phyloP scores from a whole-genome alignment of 2,888 invertebrate species.

The Dryadula phaetusa region DNA sequence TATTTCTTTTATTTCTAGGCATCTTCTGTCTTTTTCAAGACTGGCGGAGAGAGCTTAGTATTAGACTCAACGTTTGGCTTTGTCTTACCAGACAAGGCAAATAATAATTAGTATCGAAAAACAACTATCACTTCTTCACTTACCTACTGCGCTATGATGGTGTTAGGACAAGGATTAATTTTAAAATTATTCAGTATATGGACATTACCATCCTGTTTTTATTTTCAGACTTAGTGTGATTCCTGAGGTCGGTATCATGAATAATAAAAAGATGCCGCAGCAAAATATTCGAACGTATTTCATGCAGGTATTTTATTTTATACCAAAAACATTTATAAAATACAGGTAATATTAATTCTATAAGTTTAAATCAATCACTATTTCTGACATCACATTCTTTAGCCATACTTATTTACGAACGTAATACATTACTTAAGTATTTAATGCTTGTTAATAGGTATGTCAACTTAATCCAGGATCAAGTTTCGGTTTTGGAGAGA shows the following conservation, averaged over 20 bases:
- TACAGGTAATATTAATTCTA: no score
- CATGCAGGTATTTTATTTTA: conserved; percentile 64
- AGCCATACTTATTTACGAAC: not conserved
- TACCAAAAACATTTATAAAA: no score
- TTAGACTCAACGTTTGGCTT: not conserved
- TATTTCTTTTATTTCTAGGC: not conserved
- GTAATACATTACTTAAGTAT: not conserved
- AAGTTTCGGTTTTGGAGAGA: conserved; percentile 89
- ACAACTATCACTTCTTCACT: no score
- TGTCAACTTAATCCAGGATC: conserved; percentile 84
- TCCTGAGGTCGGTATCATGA: conserved; percentile 44
- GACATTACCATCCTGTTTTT: not conserved
- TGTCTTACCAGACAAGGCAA: no score
- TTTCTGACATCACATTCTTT: no score
- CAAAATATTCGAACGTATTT: conserved; percentile 65
- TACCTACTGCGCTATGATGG: not conserved
- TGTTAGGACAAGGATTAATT: not conserved
- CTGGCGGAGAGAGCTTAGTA: not conserved
- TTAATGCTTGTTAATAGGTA: conserved; percentile 64
- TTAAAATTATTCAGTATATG: not conserved
- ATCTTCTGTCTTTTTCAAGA: not conserved
- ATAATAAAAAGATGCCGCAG: conserved; percentile 35
- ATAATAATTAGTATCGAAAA: no score
- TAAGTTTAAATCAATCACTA: not conserved
- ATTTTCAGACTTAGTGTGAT: conserved; percentile 61